Percentiles rank a stretch among this genome's conserved stretches.
phyloP scores from a whole-genome alignment of 1,140 invertebrate species.

The Bombus soroeensis region DNA sequence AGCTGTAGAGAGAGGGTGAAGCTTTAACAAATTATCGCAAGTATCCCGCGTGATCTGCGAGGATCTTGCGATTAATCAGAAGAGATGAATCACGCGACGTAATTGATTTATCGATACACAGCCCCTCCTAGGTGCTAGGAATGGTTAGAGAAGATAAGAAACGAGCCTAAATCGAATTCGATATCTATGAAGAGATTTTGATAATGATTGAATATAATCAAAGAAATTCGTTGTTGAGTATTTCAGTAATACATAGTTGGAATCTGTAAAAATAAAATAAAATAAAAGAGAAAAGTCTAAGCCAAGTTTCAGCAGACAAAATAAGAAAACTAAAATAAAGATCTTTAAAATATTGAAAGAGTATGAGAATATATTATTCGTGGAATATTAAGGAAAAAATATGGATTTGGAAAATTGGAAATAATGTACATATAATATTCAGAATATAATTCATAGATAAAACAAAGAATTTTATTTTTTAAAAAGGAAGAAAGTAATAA shows the following conservation, averaged over 20 bases:
- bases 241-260: too few relatives aligned
- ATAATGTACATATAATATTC: too few relatives aligned
- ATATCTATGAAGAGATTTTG: not conserved
- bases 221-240: not conserved
- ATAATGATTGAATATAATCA: not conserved
- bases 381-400: too few relatives aligned
- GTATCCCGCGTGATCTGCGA: not conserved
- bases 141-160: not conserved
- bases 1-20: not conserved
- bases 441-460: too few relatives aligned
- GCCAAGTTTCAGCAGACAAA: too few relatives aligned
- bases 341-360: too few relatives aligned
- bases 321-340: too few relatives aligned
- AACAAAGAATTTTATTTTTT: too few relatives aligned
- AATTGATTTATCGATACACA: conserved; percentile 49
- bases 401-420: too few relatives aligned
- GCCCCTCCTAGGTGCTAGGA: not conserved
- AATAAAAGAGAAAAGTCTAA: too few relatives aligned
- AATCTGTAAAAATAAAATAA: not conserved
- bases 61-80: conserved; percentile 29
- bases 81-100: conserved; percentile 29
- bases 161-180: not conserved
- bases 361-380: too few relatives aligned
- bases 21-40: conserved; percentile 41
- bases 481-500: too few relatives aligned